Evolutionary conservation across 2,888 invertebrate genomes (phyloP).

Genomic region (Allygus modestus): DNA sequence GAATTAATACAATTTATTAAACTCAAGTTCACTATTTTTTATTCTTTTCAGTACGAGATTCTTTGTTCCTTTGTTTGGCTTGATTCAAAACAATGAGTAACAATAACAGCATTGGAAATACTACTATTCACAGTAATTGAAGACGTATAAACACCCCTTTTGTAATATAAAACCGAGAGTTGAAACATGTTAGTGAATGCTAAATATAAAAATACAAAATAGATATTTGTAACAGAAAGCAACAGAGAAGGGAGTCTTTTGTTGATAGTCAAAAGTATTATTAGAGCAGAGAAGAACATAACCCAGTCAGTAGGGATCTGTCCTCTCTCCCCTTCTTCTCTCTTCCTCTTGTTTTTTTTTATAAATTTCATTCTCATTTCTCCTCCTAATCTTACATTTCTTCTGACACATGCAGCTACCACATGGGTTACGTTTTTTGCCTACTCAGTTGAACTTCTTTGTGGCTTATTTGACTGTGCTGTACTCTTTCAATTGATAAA

Average conservation of each 20-base stretch:
- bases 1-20: no score
- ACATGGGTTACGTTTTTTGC: slow-evolving; percentile 1
- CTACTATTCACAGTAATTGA: no score
- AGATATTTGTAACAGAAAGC: slow-evolving; percentile 32
- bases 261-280: slow-evolving; percentile 38
- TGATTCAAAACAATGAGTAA: no score
- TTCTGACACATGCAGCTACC: background rate
- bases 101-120: no score
- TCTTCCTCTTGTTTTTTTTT: background rate
- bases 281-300: slow-evolving; percentile 2
- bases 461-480: background rate
- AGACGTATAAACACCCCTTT: no score
- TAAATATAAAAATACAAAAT: slow-evolving; percentile 30
- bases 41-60: no score
- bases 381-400: slow-evolving; percentile 2
- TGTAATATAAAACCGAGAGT: background rate
- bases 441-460: background rate
- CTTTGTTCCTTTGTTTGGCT: no score
- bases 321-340: background rate
- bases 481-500: no score
- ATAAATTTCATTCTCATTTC: background rate
- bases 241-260: slow-evolving; percentile 30
- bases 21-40: no score
- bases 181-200: slow-evolving; percentile 5
- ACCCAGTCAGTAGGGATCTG: slow-evolving; percentile 18